These are phyloP conservation scores for Yoshiicerus persimilis DNA, from an alignment of 1,140 invertebrate species.

Conservation along the genomic window DNA sequence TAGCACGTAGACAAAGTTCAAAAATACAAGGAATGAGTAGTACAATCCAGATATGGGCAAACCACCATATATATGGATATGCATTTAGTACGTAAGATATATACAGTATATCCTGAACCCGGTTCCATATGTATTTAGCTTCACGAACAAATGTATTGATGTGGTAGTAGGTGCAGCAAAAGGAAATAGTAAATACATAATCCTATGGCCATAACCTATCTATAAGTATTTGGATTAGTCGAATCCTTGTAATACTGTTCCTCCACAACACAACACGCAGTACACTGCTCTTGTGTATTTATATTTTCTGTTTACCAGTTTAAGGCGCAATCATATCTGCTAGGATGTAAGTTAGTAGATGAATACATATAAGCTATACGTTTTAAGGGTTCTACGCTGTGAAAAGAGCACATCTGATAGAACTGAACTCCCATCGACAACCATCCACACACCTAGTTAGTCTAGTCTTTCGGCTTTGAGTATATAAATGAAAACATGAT, in stretches of 20 bases:
- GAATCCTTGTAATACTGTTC: too few relatives aligned
- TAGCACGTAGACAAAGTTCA: too few relatives aligned
- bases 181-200: not conserved
- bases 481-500: not conserved
- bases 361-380: not conserved
- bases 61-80: too few relatives aligned
- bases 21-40: too few relatives aligned
- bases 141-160: too few relatives aligned
- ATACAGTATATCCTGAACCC: too few relatives aligned
- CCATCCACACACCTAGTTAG: not conserved
- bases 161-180: not conserved
- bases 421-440: not conserved
- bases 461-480: not conserved
- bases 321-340: not conserved
- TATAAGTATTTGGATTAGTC: not conserved
- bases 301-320: too few relatives aligned
- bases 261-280: too few relatives aligned
- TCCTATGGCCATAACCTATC: not conserved
- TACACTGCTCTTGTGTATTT: too few relatives aligned
- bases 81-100: too few relatives aligned
- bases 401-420: not conserved
- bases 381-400: not conserved
- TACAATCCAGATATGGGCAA: too few relatives aligned
- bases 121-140: too few relatives aligned
- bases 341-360: not conserved